These are phyloP conservation scores for Melanotaenia boesemani DNA, from an alignment of 2,797 vertebrate species.

Conservation along the genomic window DNA sequence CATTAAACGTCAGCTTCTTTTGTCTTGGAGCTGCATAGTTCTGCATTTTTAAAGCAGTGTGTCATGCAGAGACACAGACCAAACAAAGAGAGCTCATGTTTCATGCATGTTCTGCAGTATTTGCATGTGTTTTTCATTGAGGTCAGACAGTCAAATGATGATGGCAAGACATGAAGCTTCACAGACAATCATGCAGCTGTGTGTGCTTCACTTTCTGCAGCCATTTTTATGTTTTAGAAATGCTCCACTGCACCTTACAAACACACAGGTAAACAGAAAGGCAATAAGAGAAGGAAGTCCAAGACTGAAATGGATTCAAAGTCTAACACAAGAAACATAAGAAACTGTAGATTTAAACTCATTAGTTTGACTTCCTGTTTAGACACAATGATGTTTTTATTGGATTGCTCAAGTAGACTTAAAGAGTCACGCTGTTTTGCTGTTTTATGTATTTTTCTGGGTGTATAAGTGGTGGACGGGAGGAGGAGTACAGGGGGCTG, in stretches of 20 bases:
- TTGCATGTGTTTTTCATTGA: conserved; percentile 47
- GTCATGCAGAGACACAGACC: conserved; percentile 26
- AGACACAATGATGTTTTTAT: conserved; percentile 4
- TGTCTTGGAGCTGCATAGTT: conserved; percentile 12
- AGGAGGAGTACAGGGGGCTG: too few species aligned
- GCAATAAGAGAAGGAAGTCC: conserved; percentile 11
- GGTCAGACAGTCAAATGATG: conserved; percentile 45
- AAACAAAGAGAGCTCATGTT: conserved; percentile 44
- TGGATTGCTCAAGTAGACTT: not conserved
- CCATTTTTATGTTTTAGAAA: conserved; percentile 23
- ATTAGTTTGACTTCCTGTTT: not conserved
- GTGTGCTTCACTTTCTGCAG: conserved; percentile 36
- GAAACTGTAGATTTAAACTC: conserved; percentile 1
- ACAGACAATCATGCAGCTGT: conserved; percentile 2
- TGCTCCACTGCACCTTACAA: conserved; percentile 17
- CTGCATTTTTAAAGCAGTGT: conserved; percentile 33
- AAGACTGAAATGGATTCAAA: not conserved
- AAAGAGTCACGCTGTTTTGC: conserved; percentile 9
- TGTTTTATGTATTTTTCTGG: conserved; percentile 20
- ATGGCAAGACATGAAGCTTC: conserved; percentile 9
- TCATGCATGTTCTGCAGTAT: conserved; percentile 28
- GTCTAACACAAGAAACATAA: not conserved
- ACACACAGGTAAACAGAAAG: conserved; percentile 18
- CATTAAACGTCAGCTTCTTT: not conserved
- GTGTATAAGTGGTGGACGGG: too few species aligned